Base-by-base conservation (phyloP, 1,140 invertebrate species). In the Tetramorium parvispinum region DNA sequence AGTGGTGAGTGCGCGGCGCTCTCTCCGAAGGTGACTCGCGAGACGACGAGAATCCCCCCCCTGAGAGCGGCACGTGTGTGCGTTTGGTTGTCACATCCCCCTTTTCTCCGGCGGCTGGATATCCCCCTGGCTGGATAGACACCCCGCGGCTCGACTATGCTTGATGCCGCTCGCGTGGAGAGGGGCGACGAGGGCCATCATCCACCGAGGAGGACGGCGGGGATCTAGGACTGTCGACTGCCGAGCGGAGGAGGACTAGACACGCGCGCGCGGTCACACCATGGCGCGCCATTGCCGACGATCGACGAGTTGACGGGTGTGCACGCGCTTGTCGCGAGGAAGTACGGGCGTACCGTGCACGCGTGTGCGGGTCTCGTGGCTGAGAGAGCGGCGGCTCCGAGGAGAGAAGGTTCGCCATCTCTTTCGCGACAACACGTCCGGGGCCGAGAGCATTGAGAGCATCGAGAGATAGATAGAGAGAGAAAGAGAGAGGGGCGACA, bases 271-370 rank as follows among this genome's bases (percentile, higher is more conserved):
- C 59, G 59, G 71, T 77, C 71, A 82, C 82, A 85, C 68, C 89
- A 91, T 91, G 89, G 73, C 77, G 77, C 79, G 59, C 55, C 85
- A 85, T 90, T 79, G 83, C 66, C 89, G 87, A 88, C 88, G 86
- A 66, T 87, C 63, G 85, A 83, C 63, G 85, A 83, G 85, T 61
- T 63, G 43, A 71, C 78, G 85, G 85, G 75, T 43, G 63, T 66
- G 85, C 73, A 68, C 73, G 78, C 59, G 61, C 82, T 71, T 71
- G 63, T 86, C 53, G 21, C 32, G 63, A 77, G 86, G 59, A 78
- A 70, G 63, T 8, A 43, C 40, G 40, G 40, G 40, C 40, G 32
- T 4, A 32, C 32, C 32, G 32, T 32, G 32, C 3, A 32, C 32
- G 32, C 32, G 32, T 32, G 32, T 32, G 32, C 32, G 32, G 32